These are phyloP conservation scores for Napeogenes sylphis DNA, from an alignment of 2,888 invertebrate genomes.

Conservation along the genomic window DNA sequence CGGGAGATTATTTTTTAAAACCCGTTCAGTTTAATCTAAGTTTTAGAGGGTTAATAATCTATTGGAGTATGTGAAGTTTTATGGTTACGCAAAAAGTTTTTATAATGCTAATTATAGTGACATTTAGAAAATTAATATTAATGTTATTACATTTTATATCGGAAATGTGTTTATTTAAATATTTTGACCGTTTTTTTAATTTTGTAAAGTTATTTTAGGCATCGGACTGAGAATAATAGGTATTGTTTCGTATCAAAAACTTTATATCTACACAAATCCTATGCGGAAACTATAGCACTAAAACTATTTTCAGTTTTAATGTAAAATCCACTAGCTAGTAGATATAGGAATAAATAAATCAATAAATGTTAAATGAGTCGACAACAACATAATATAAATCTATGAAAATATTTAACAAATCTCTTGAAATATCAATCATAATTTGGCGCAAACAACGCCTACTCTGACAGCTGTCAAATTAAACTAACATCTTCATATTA, in stretches of 20 bases:
- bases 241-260: too few species aligned
- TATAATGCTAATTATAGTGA: slow-evolving; percentile 5
- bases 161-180: too few species aligned
- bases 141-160: too few species aligned
- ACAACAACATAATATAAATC: slow-evolving; percentile 12
- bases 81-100: slow-evolving; percentile 8
- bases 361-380: background rate
- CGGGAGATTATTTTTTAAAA: slow-evolving; percentile 42
- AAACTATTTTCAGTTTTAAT: too few species aligned
- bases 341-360: too few species aligned
- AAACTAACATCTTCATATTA: slow-evolving; percentile 59
- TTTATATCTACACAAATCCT: too few species aligned
- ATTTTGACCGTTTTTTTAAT: too few species aligned
- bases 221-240: too few species aligned
- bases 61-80: slow-evolving; percentile 25
- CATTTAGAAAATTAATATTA: slow-evolving; percentile 5
- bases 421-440: slow-evolving; percentile 45
- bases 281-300: too few species aligned
- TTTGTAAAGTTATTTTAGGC: too few species aligned
- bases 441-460: slow-evolving; percentile 54
- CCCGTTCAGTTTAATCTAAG: slow-evolving; percentile 35
- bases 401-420: slow-evolving; percentile 44
- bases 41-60: slow-evolving; percentile 27
- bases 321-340: too few species aligned
- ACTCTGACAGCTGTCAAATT: slow-evolving; percentile 71